phyloP scores from a whole-genome alignment of 1,140 invertebrate species.

The Harlomillsia oculata region DNA sequence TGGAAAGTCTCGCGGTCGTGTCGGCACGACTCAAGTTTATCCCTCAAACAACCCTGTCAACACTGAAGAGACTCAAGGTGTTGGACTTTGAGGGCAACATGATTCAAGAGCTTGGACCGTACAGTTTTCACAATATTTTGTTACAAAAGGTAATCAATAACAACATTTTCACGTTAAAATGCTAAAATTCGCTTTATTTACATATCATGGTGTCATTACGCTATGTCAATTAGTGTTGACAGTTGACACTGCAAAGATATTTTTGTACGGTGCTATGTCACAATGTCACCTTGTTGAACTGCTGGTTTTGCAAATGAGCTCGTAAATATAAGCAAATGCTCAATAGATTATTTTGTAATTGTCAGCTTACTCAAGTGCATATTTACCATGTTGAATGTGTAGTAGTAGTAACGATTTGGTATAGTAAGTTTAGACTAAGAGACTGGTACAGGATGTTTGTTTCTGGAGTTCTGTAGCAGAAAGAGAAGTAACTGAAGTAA shows the following conservation, averaged over 20 bases:
- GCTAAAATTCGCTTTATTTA: neutral
- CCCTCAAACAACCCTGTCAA: slow-evolving; percentile 66
- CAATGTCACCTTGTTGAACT: no score
- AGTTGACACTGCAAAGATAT: slow-evolving; percentile 12
- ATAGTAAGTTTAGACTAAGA: neutral
- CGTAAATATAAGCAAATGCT: slow-evolving; percentile 7
- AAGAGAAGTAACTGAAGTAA: no score
- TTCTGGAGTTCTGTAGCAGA: neutral
- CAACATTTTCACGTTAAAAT: neutral
- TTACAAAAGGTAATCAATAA: slow-evolving; percentile 63
- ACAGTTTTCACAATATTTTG: slow-evolving; percentile 73
- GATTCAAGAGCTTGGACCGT: slow-evolving; percentile 69
- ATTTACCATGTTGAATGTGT: no score
- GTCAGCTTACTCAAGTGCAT: no score
- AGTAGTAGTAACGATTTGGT: no score
- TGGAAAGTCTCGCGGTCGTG: slow-evolving; percentile 70
- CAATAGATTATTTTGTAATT: slow-evolving; percentile 15
- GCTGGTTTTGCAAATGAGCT: no score
- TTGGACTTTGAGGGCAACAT: slow-evolving; percentile 78
- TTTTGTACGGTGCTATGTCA: no score
- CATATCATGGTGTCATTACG: no score
- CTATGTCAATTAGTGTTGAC: slow-evolving; percentile 10
- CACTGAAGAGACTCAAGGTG: slow-evolving; percentile 58
- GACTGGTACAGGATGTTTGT: neutral
- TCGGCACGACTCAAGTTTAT: slow-evolving; percentile 67